Base-by-base conservation (phyloP, 2,113 vertebrate species). In the Syngnathus scovelli region DNA sequence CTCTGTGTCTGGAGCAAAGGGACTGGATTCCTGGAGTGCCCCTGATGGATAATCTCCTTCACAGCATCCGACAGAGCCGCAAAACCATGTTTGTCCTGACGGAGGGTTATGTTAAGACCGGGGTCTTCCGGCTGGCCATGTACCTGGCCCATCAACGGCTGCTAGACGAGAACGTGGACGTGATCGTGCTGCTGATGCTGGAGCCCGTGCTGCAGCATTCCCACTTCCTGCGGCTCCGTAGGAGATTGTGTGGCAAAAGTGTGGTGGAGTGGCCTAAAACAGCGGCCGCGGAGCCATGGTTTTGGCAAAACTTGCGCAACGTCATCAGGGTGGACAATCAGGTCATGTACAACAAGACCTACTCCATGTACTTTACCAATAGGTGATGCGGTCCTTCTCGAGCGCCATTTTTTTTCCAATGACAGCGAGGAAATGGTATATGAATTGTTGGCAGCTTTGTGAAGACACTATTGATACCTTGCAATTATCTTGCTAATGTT, bases 261-360 rank as follows among this genome's bases (percentile, higher is more conserved):
- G 85, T 96, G 9, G 77, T 96, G 10, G 89, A 92, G 60, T 96
- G 94, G 94, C 93, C 93, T 0, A 87, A 79, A 56, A 93, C 91
- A 6, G 83, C 92, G 5, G 90, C 91, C 0, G 89, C 91, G 0
- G 85, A 93, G 54, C 76, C 80, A 7, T 91, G 92, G 88, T 94
- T 94, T 68, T 94, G 92, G 93, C 91, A 93, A 63, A 89, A 86
- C 54, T 81, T 93, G 69, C 83, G 86, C 60, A 92, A 83, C 59
- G 81, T 87, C 5, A 64, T 93, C 41, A 80, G 80, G 39, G 82
- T 89, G 1, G 89, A 93, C 70, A 92, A 93, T 82, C 82, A 90
- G 41, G 52, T 65, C 3, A 78, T 92, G 77, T 92, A 90, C 86
- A 92, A 70, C 83, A 87, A 87, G 48, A 86, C 74, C 1, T 92